phyloP scores from a whole-genome alignment of 2,113 vertebrate species.

The Bujurquina vittata region DNA sequence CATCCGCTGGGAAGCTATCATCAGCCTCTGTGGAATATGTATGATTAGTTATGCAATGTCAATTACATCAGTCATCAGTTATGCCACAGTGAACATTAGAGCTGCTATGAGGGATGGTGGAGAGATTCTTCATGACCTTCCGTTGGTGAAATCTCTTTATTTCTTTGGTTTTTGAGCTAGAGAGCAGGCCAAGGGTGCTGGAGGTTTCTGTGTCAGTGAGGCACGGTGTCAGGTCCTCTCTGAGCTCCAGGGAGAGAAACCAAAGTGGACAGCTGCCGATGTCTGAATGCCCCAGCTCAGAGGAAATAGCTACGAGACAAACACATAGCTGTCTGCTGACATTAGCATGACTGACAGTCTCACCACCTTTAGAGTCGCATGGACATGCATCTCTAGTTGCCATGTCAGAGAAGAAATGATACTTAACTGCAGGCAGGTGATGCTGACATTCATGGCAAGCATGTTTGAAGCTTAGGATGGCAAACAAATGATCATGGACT shows the following conservation, averaged over 20 bases:
- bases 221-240: slow-evolving; percentile 66
- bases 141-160: slow-evolving; percentile 23
- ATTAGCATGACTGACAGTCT: slow-evolving; percentile 75
- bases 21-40: slow-evolving; percentile 63
- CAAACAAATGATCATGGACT: not conserved
- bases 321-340: slow-evolving; percentile 62
- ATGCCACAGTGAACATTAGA: slow-evolving; percentile 67
- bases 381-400: slow-evolving; percentile 50
- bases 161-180: slow-evolving; percentile 29
- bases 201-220: slow-evolving; percentile 62
- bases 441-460: not conserved
- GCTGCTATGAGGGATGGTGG: slow-evolving; percentile 55
- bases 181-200: not conserved
- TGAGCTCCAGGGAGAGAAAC: slow-evolving; percentile 63
- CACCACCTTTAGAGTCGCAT: slow-evolving; percentile 52
- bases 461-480: not conserved
- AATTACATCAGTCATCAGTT: slow-evolving; percentile 75
- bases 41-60: slow-evolving; percentile 76
- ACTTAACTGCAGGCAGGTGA: slow-evolving; percentile 48
- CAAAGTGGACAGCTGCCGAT: slow-evolving; percentile 75
- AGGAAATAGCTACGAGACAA: slow-evolving; percentile 74
- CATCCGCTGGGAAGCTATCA: slow-evolving; percentile 48
- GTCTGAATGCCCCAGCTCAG: slow-evolving; percentile 63
- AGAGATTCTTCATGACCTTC: slow-evolving; percentile 55
- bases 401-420: slow-evolving; percentile 48